Evolutionary conservation across 30 jellyfish, hydroid and myxozoan species (phyloP).

Genomic region (Aurelia aurita complex sp. Pacific): DNA sequence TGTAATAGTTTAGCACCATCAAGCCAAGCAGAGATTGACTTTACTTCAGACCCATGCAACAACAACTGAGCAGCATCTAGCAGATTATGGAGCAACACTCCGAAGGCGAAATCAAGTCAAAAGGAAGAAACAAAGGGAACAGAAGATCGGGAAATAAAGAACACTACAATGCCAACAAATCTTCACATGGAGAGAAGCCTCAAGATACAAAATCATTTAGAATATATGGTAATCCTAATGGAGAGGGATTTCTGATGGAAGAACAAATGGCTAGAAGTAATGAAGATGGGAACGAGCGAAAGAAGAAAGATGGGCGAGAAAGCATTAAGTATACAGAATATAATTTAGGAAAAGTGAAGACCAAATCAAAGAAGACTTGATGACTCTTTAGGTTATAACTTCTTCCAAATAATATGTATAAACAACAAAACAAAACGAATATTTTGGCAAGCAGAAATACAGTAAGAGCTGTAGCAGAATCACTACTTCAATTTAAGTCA

Average conservation of each 20-base stretch:
- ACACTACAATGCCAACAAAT: not conserved
- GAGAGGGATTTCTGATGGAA: conserved; percentile 66
- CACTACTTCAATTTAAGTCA: too few relatives aligned
- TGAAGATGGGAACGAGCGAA: conserved; percentile 14
- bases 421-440: too few relatives aligned
- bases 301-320: conserved; percentile 1
- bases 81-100: too few relatives aligned
- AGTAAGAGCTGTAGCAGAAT: too few relatives aligned
- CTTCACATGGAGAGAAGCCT: not conserved
- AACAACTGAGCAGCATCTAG: too few relatives aligned
- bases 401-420: too few relatives aligned
- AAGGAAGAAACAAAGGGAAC: not conserved
- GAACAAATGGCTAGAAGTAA: conserved; percentile 6
- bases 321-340: conserved; percentile 5
- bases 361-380: not conserved
- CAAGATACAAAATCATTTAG: conserved; percentile 54
- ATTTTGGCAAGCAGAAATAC: too few relatives aligned
- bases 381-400: too few relatives aligned
- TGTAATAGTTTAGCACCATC: too few relatives aligned
- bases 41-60: too few relatives aligned
- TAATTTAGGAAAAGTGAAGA: not conserved
- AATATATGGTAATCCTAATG: conserved; percentile 60
- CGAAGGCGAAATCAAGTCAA: too few relatives aligned
- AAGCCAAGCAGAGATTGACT: too few relatives aligned
- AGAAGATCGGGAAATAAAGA: not conserved